phyloP scores from a whole-genome alignment of 2,113 vertebrate genomes.

The Xenopus borealis region DNA sequence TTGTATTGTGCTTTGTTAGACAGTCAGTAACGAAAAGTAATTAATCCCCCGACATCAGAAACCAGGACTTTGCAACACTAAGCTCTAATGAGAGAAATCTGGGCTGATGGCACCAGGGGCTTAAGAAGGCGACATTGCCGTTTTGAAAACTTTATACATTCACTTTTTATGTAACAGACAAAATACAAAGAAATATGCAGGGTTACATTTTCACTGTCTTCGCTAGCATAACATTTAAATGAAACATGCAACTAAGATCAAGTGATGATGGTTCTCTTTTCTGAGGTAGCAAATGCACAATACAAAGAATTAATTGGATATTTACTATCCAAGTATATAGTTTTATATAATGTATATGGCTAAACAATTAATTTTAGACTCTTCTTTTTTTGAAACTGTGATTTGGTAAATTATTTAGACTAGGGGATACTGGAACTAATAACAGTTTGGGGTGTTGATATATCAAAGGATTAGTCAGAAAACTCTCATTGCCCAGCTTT shows the following conservation, averaged over 20 bases:
- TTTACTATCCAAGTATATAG: no score
- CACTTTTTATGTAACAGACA: conserved; percentile 24
- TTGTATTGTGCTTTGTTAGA: conserved; percentile 33
- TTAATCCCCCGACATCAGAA: conserved; percentile 41
- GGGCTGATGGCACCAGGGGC: conserved; percentile 27
- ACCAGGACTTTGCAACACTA: conserved; percentile 38
- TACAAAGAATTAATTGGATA: no score
- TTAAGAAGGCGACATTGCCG: conserved; percentile 18
- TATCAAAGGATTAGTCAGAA: no score
- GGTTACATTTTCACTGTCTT: neutral
- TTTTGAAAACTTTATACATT: conserved; percentile 28
- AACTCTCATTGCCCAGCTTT: no score
- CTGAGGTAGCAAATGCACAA: no score
- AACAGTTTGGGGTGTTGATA: no score
- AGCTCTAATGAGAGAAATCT: conserved; percentile 44
- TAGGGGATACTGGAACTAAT: no score
- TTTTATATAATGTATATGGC: no score
- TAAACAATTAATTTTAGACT: no score
- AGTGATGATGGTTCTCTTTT: no score
- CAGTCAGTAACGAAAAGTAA: conserved; percentile 38
- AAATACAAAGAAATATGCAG: neutral
- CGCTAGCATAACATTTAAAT: conserved; percentile 4
- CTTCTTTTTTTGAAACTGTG: no score
- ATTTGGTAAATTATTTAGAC: no score
- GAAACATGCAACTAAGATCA: neutral